Conservation (phyloP, 2,888 invertebrate species). For the Hydraecia micacea region DNA sequence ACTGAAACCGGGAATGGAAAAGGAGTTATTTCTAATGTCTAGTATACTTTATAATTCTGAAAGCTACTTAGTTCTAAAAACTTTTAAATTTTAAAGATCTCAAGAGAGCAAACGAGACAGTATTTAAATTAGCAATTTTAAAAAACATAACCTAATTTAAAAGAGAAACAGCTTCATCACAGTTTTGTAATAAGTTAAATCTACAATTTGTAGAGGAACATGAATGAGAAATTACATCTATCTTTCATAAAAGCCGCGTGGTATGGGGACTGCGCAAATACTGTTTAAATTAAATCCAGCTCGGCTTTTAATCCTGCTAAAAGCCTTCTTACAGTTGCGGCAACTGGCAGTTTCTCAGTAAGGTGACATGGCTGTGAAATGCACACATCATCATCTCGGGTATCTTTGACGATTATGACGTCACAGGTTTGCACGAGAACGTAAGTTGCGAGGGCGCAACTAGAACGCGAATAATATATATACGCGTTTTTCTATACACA, state of each 20-base stretch:
- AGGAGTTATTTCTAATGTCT: conserved; percentile 1
- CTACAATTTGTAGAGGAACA: conserved; percentile 46
- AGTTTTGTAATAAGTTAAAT: conserved; percentile 37
- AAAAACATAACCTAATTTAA: conserved; percentile 37
- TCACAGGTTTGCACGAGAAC: background rate
- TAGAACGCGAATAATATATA: background rate
- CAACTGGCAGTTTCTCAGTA: conserved; percentile 12
- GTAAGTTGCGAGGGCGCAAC: no score
- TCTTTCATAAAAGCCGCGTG: conserved; percentile 49
- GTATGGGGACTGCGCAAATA: conserved; percentile 54
- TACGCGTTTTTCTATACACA: background rate
- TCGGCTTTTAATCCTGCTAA: conserved; percentile 43
- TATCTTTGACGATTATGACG: background rate
- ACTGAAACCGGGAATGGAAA: background rate
- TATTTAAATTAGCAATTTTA: conserved; percentile 40
- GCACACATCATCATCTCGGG: background rate
- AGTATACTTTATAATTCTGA: conserved; percentile 19
- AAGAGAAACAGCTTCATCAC: conserved; percentile 33
- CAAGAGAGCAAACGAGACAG: conserved; percentile 32
- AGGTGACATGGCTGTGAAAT: background rate
- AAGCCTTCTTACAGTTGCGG: conserved; percentile 26
- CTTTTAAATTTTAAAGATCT: conserved; percentile 12
- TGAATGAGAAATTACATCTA: conserved; percentile 54
- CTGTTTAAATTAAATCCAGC: conserved; percentile 53
- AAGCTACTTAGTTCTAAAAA: conserved; percentile 21